These are phyloP conservation scores for Hephaestus fuliginosus DNA, from an alignment of 2,797 vertebrate species.

Conservation along the genomic window DNA sequence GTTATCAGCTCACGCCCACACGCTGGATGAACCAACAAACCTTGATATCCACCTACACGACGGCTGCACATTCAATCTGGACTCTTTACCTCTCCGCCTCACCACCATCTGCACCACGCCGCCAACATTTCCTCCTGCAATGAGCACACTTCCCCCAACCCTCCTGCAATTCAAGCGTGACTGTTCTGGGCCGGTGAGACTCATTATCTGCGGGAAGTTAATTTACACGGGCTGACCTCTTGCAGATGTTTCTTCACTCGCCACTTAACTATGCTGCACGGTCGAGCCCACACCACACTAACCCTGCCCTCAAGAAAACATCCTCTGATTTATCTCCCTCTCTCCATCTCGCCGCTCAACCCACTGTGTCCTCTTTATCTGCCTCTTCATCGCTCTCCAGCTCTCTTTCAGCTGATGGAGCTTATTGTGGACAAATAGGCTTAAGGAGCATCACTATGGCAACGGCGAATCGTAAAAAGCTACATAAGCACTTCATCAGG, in stretches of 20 bases:
- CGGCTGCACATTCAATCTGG: slow-evolving; percentile 49
- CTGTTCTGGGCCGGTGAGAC: slow-evolving; percentile 23
- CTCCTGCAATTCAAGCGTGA: slow-evolving; percentile 25
- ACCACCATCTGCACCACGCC: slow-evolving; percentile 26
- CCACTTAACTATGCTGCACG: slow-evolving; percentile 6
- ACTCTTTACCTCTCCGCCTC: slow-evolving; percentile 28
- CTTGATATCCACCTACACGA: slow-evolving; percentile 72
- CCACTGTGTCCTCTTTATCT: slow-evolving; percentile 74
- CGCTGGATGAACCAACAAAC: slow-evolving; percentile 58
- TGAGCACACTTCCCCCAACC: slow-evolving; percentile 29
- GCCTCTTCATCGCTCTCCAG: slow-evolving; percentile 78
- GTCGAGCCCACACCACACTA: slow-evolving; percentile 21
- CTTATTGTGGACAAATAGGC: slow-evolving; percentile 87
- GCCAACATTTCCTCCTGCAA: slow-evolving; percentile 27
- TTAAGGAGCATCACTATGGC: slow-evolving; percentile 85
- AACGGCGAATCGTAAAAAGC: slow-evolving; percentile 81
- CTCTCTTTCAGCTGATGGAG: slow-evolving; percentile 81
- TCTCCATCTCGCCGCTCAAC: slow-evolving; percentile 58
- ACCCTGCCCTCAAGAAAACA: slow-evolving; percentile 30
- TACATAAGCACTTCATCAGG: slow-evolving; percentile 77
- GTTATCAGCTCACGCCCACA: slow-evolving; percentile 64
- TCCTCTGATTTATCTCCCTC: slow-evolving; percentile 58
- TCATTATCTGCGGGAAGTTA: slow-evolving; percentile 52
- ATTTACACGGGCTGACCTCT: slow-evolving; percentile 59
- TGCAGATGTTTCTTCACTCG: slow-evolving; percentile 15